Percentiles rank a stretch among this genome's conserved stretches.
These are phyloP conservation scores for Machimus atricapillus DNA, from an alignment of 2,888 invertebrate species.

Conservation along the genomic window DNA sequence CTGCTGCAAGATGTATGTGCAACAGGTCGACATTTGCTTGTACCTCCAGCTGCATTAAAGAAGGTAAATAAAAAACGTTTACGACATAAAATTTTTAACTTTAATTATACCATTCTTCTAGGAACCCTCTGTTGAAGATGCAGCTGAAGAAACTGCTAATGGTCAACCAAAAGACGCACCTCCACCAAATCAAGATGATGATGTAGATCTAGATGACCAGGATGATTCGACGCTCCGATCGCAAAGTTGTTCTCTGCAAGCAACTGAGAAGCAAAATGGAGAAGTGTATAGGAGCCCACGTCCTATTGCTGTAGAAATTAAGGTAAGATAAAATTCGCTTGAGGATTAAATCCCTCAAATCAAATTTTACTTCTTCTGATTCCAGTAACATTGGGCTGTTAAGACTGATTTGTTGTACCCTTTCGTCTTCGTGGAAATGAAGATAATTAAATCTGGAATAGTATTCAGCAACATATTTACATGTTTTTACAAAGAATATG, in stretches of 20 bases:
- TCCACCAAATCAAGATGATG: not conserved
- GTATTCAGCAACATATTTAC: slow-evolving; percentile 1
- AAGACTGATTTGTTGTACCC: slow-evolving; percentile 37
- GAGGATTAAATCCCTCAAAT: not conserved
- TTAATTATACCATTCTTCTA: not conserved
- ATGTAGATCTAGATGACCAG: not conserved
- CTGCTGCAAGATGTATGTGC: slow-evolving; percentile 72
- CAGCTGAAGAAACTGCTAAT: not conserved
- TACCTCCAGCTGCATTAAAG: slow-evolving; percentile 66
- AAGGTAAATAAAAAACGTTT: slow-evolving; percentile 64
- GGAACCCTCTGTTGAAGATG: not conserved
- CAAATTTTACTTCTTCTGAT: not conserved
- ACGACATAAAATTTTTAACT: not conserved
- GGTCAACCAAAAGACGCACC: not conserved
- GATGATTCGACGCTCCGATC: not conserved
- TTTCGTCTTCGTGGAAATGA: not conserved
- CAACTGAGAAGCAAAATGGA: slow-evolving; percentile 22
- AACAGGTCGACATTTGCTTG: slow-evolving; percentile 75
- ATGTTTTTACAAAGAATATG: slow-evolving; percentile 4
- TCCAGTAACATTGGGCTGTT: slow-evolving; percentile 13
- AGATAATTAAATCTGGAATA: slow-evolving; percentile 1
- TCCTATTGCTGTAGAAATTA: slow-evolving; percentile 22
- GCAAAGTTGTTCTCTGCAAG: slow-evolving; percentile 5
- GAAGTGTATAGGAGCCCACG: slow-evolving; percentile 6
- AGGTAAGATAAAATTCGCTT: not conserved